A percentile compares a stretch with the other conserved stretches of the same genome.
Evolutionary conservation across 2,888 invertebrate species (phyloP).

Genomic region (Caenorhabditis sp.): DNA sequence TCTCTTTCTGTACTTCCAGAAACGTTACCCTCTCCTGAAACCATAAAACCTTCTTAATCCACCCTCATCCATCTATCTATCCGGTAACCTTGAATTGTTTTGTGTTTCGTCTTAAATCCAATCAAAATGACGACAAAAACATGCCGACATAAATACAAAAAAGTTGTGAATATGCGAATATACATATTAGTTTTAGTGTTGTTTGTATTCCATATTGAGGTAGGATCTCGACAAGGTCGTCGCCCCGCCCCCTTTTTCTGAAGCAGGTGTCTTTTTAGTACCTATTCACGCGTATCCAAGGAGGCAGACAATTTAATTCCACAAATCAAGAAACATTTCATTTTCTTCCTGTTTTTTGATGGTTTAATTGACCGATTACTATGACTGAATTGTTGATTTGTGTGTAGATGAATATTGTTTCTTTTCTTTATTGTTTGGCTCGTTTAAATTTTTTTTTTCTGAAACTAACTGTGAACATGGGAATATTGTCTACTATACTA

Average conservation of each 20-base stretch:
- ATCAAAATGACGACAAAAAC: not conserved
- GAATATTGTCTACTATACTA: too few species aligned
- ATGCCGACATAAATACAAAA: slow-evolving; percentile 16
- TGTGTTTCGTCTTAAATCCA: not conserved
- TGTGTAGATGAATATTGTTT: too few species aligned
- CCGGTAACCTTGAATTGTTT: not conserved
- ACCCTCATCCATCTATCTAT: not conserved
- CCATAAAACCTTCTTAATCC: too few species aligned
- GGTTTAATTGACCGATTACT: too few species aligned
- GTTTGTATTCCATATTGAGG: not conserved
- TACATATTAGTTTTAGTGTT: not conserved
- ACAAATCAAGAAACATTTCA: not conserved
- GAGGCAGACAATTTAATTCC: not conserved
- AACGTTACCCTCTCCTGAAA: too few species aligned
- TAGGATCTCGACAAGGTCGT: not conserved
- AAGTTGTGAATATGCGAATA: slow-evolving; percentile 25
- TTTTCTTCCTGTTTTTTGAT: not conserved
- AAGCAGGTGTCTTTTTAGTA: slow-evolving; percentile 34
- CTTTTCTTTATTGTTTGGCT: too few species aligned
- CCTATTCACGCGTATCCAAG: slow-evolving; percentile 26
- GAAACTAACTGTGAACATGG: too few species aligned
- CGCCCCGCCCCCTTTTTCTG: not conserved
- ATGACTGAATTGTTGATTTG: too few species aligned
- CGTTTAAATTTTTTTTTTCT: too few species aligned
- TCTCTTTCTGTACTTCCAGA: too few species aligned